These are phyloP conservation scores for Lasiurus borealis DNA, from an alignment of 2,113 vertebrate species.

Conservation along the genomic window DNA sequence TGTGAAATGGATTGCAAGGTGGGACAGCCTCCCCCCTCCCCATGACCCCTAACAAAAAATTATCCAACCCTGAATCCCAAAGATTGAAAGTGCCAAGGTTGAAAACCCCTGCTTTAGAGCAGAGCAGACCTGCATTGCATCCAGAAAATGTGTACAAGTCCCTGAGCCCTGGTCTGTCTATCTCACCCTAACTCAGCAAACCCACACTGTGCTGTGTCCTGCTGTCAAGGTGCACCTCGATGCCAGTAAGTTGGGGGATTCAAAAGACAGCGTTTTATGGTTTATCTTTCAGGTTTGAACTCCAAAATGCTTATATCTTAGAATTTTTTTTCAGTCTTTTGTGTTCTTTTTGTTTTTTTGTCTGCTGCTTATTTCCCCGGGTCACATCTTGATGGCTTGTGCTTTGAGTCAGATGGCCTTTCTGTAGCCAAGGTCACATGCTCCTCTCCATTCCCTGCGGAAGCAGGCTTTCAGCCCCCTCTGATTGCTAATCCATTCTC, in stretches of 20 bases:
- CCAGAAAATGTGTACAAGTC: too few relatives aligned
- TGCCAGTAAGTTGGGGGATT: background rate
- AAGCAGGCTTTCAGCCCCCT: background rate
- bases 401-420: background rate
- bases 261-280: background rate
- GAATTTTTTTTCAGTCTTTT: background rate
- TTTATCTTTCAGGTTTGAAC: background rate
- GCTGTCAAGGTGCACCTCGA: accelerated
- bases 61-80: background rate
- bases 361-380: background rate
- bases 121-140: background rate
- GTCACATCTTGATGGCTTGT: background rate
- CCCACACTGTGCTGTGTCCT: background rate
- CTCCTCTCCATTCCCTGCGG: background rate
- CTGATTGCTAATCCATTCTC: slow-evolving; percentile 53
- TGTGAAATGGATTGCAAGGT: background rate
- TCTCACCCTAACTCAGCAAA: background rate
- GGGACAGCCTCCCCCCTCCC: background rate
- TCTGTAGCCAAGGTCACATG: background rate
- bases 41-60: background rate
- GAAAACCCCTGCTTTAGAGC: background rate
- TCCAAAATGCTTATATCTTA: background rate
- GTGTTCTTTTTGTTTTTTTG: background rate
- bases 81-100: background rate
- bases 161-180: background rate